These are phyloP conservation scores for Parotocinclus haroldoi DNA, from an alignment of 2,797 vertebrate genomes.

Conservation along the genomic window DNA sequence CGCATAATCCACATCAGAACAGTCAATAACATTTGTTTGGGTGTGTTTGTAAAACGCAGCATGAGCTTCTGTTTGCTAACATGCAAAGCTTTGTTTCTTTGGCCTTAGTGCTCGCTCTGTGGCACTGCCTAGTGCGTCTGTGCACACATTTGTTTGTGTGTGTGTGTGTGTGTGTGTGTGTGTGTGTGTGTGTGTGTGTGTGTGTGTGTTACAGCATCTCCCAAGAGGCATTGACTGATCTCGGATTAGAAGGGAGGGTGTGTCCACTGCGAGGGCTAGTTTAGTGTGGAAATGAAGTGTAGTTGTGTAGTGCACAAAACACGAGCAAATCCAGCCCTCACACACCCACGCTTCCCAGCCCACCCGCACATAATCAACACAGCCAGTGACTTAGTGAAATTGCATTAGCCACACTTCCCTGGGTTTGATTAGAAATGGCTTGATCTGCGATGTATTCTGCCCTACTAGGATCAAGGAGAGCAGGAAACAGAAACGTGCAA, in stretches of 20 bases:
- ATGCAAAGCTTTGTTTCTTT: not conserved
- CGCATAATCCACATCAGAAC: not conserved
- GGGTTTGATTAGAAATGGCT: slow-evolving; percentile 76
- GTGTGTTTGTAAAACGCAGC: not conserved
- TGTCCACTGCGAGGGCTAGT: slow-evolving; percentile 35
- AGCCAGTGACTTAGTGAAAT: slow-evolving; percentile 82
- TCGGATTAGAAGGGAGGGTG: slow-evolving; percentile 64
- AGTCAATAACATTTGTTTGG: not conserved
- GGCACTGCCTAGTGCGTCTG: slow-evolving; percentile 1
- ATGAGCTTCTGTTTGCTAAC: not conserved
- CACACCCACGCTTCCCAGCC: slow-evolving; percentile 14
- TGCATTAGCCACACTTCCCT: slow-evolving; percentile 80
- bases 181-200: not conserved
- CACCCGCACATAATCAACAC: slow-evolving; percentile 75
- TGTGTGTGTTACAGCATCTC: slow-evolving; percentile 42
- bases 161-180: slow-evolving; percentile 2
- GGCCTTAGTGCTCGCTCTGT: not conserved
- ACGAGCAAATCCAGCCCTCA: slow-evolving; percentile 57
- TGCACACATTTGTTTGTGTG: not conserved
- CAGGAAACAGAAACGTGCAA: slow-evolving; percentile 22
- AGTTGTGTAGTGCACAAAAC: slow-evolving; percentile 56
- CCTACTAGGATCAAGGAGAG: slow-evolving; percentile 55
- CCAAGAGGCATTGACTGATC: slow-evolving; percentile 63
- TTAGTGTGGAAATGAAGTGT: slow-evolving; percentile 52
- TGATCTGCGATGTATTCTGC: slow-evolving; percentile 71